phyloP scores from a whole-genome alignment of 1,140 invertebrate species.

The Nixonia krombeini region DNA sequence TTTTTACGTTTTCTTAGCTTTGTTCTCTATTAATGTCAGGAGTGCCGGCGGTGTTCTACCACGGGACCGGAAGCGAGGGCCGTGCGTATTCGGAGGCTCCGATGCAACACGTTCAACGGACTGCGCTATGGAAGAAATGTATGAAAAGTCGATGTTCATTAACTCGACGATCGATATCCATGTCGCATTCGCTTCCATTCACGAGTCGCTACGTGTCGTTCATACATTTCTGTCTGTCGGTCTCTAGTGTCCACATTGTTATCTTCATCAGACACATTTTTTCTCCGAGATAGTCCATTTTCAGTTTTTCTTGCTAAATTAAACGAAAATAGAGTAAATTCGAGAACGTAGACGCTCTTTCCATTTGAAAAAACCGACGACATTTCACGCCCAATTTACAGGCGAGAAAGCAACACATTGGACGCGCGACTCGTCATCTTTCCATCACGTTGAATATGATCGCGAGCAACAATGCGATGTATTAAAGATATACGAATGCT shows the following conservation, averaged over 20 bases:
- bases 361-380: slow-evolving; percentile 7
- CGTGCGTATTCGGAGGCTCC: slow-evolving; percentile 61
- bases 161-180: slow-evolving; percentile 16
- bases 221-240: slow-evolving; percentile 55
- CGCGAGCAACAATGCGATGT: slow-evolving; percentile 14
- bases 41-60: slow-evolving; percentile 64
- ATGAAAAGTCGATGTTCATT: slow-evolving; percentile 58
- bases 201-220: slow-evolving; percentile 43
- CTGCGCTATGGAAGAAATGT: slow-evolving; percentile 66
- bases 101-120: slow-evolving; percentile 62
- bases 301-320: no score
- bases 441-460: slow-evolving; percentile 15
- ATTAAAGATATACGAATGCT: not conserved
- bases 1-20: slow-evolving; percentile 48
- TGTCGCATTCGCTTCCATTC: slow-evolving; percentile 14
- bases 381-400: slow-evolving; percentile 1
- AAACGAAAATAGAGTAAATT: not conserved
- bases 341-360: no score
- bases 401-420: slow-evolving; percentile 58
- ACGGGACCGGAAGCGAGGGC: slow-evolving; percentile 61
- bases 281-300: not conserved
- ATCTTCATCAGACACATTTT: not conserved
- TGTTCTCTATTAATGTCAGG: slow-evolving; percentile 66
- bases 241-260: slow-evolving; percentile 16
- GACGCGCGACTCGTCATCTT: slow-evolving; percentile 28